Evolutionary conservation across 2,797 vertebrate species (phyloP), one percentile per base, ranked within the genome.

Genomic region (Brotula barbata): DNA sequence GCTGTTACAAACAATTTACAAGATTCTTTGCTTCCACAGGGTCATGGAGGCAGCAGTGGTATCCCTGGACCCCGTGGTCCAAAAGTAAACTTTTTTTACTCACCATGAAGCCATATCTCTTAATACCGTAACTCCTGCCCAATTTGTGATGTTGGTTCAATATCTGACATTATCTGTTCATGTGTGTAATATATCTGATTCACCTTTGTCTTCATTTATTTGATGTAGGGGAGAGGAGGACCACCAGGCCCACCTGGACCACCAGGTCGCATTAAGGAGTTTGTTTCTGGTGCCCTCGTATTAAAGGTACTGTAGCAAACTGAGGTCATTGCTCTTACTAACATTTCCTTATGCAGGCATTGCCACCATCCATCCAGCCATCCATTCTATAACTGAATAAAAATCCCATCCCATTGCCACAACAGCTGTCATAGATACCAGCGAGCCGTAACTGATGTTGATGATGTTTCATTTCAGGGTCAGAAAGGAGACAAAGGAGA

Each of bases 401-500:
- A 15, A 15, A 7, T 41, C 40, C n/a, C 40, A 41, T 41, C n/a
- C 7, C n/a, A 39, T 39, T n/a, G n/a, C 13, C 37, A 0, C 33
- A 31, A 34, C 5, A 39, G 23, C 1, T 58, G 15, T 47, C 25
- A 39, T 8, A 48, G 47, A 12, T 51, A 42, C 22, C 12, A 42
- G 17, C 33, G 9, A 15, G 25, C 4, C 7, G 44, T 48, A 52
- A 74, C n/a, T 56, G 4, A 48, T 71, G 17, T 21, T n/a, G n/a
- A n/a, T n/a, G n/a, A 28, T 50, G 21, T 73, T 4, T 51, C 14
- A 43, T 49, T 34, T 36, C 46, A 89, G 87, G 61, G 47, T 42
- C 12, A 20, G 2, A 85, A 81, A 25, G 85, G 88, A 76, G 48
- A 68, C 6, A 17, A 1, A 34, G 88, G 87, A n/a, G 58, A 78